These are phyloP conservation scores for Microtus ochrogaster DNA, from an alignment of 2,113 vertebrate genomes.

Conservation along the genomic window DNA sequence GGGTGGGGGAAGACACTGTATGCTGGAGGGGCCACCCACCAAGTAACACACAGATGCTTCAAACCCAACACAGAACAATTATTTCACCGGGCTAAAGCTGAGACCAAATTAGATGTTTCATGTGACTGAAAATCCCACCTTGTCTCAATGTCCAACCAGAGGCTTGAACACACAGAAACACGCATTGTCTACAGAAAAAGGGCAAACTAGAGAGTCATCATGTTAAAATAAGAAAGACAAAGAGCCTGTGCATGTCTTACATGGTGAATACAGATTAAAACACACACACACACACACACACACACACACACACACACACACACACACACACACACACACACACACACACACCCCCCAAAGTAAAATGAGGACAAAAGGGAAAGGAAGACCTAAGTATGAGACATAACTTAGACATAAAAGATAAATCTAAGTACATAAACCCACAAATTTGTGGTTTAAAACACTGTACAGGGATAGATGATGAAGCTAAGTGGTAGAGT, in stretches of 20 bases:
- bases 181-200: background rate
- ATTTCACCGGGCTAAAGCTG: background rate
- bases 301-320: too few species aligned
- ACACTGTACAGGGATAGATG: background rate
- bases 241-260: background rate
- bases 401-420: background rate
- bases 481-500: background rate
- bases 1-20: too few species aligned
- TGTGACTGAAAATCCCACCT: background rate
- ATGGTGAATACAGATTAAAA: background rate
- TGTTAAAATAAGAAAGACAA: background rate
- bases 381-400: background rate
- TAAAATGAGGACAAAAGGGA: background rate
- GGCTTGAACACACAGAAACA: background rate
- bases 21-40: background rate
- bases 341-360: background rate
- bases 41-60: background rate
- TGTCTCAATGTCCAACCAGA: constrained; percentile 28
- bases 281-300: too few species aligned
- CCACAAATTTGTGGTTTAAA: background rate
- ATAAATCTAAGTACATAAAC: background rate
- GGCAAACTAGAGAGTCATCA: too few species aligned
- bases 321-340: too few species aligned
- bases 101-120: constrained; percentile 5
- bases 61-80: background rate